Conservation (phyloP, 2,797 vertebrate species). For the Lemur catta region DNA sequence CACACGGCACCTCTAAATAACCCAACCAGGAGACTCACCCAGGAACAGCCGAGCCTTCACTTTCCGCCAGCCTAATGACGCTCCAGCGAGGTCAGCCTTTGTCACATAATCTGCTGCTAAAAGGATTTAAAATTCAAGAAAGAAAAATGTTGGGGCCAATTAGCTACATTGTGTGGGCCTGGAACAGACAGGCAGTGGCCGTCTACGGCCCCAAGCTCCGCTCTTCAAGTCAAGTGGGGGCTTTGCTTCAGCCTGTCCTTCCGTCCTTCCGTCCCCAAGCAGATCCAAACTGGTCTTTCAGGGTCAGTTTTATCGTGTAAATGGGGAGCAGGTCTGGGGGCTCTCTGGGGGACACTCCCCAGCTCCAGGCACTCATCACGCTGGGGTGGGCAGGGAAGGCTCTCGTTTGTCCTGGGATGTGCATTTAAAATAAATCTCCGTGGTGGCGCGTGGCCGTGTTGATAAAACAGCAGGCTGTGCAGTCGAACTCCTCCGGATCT, state of each 20-base stretch:
- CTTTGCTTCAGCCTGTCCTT: neutral
- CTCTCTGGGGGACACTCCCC: neutral
- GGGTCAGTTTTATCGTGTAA: neutral
- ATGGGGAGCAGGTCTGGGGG: neutral
- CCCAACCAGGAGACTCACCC: fast-evolving
- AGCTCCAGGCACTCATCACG: fast-evolving
- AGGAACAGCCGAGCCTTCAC: fast-evolving
- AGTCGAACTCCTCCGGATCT: fast-evolving
- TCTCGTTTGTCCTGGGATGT: too few relatives aligned
- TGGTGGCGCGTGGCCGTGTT: fast-evolving
- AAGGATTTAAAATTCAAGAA: constrained; percentile 7
- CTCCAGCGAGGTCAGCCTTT: neutral
- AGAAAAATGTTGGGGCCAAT: neutral
- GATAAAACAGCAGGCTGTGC: fast-evolving
- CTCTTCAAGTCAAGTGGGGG: neutral
- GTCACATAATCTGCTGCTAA: neutral
- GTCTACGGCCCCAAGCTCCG: neutral
- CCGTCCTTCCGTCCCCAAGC: neutral
- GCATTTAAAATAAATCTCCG: neutral
- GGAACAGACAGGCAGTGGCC: neutral
- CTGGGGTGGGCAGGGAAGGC: fast-evolving
- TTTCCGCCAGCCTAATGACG: neutral
- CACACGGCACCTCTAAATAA: fast-evolving
- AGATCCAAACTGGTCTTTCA: neutral
- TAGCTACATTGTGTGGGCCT: neutral